Evolutionary conservation across 2,113 vertebrate species (phyloP).

Genomic region (Erinaceus europaeus): DNA sequence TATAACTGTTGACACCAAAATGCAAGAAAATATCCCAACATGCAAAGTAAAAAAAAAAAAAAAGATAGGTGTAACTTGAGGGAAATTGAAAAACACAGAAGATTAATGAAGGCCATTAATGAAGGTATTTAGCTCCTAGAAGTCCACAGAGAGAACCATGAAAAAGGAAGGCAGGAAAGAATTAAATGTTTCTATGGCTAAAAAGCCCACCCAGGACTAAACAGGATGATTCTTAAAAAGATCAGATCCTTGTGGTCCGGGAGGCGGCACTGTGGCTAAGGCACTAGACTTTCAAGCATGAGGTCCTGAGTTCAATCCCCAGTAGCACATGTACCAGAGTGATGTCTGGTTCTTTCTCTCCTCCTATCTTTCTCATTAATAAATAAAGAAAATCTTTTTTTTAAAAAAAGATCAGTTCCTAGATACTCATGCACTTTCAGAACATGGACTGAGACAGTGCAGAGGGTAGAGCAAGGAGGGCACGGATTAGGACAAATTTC

Average conservation of each 20-base stretch:
- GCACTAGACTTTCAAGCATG: too few species aligned
- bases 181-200: not conserved
- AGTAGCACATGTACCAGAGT: too few species aligned
- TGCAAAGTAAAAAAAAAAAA: not conserved
- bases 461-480: too few species aligned
- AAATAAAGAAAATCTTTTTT: too few species aligned
- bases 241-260: too few species aligned
- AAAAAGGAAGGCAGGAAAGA: not conserved
- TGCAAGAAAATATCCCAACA: not conserved
- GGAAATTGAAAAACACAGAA: not conserved
- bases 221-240: too few species aligned
- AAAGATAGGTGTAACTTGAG: not conserved
- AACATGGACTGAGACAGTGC: too few species aligned
- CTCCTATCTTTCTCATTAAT: too few species aligned
- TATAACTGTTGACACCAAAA: not conserved
- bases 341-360: too few species aligned
- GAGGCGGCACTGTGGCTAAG: too few species aligned
- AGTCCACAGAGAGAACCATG: not conserved
- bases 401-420: not conserved
- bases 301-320: too few species aligned
- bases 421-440: not conserved
- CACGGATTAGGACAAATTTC: conserved; percentile 23
- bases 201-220: not conserved
- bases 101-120: not conserved
- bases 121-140: not conserved